Base-by-base conservation (phyloP, 2,797 vertebrate species). In the Sarcophilus harrisii region DNA sequence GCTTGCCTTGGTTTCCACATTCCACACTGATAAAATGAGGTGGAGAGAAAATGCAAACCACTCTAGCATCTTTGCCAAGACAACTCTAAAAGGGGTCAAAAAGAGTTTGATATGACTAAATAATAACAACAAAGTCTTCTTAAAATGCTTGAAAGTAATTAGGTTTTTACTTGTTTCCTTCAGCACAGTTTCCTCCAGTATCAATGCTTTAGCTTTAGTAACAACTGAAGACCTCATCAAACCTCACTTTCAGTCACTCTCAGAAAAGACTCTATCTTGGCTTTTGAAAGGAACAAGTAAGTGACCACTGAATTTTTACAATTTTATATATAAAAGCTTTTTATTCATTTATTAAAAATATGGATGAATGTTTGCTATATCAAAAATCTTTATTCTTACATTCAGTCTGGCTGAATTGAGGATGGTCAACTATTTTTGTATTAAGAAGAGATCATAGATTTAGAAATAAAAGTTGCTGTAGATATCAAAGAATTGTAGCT, bases 111-210 rank as follows among this genome's bases (percentile, higher is more conserved):
- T 24, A 3, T 45, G 18, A 81, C 18, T 6, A 66, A 73, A 73
- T 8, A 81, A 45, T 14, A 81, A 81, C 5, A 73, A 73, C 38
- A 81, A 60, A 30, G 8, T 81, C 9, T 81, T 45, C 52, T 54
- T 32, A 52, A 57, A 52, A 32, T 52, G 11, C 28, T 90, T 52
- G 55, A 32, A 55, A 90, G 27, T 55, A 90, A 57, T 90, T 32
- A 90, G 14, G 52, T 54, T 90, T 90, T 90, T 28, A 94, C 91
- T 96, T 94, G 96, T 91, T 49, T 97, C 28, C 94, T 94, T 11
- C 97, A 99, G 99, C 98, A 99, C 99, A 0, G 99, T 99, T 97
- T 99, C 99, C 30, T 99, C 99, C 98, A 99, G 99, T 97, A 99
- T 99, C 97, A 99, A 99, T 59, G 99, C 99, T 28, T 97, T 99